Evolutionary conservation across 2,888 invertebrate genomes (phyloP).

Genomic region (Aspidapion aeneum): DNA sequence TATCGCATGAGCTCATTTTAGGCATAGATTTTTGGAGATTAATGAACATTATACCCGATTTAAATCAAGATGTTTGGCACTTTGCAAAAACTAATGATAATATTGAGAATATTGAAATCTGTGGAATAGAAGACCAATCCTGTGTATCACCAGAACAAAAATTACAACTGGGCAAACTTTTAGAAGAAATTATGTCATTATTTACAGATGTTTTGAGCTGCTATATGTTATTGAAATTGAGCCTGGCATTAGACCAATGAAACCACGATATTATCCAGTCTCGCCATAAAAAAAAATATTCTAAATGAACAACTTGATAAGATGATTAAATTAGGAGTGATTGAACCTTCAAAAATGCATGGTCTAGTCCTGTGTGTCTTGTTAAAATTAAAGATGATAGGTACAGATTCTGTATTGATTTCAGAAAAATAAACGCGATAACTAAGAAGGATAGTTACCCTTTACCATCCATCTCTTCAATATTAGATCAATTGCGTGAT

Average conservation of each 20-base stretch:
- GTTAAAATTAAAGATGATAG: constrained; percentile 10
- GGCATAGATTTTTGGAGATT: too few species aligned
- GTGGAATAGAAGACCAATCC: too few species aligned
- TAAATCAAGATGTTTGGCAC: too few species aligned
- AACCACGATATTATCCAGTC: constrained; percentile 10
- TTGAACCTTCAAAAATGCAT: constrained; percentile 16
- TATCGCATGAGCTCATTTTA: too few species aligned
- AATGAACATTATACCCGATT: too few species aligned
- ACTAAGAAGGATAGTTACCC: constrained; percentile 16
- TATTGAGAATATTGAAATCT: too few species aligned
- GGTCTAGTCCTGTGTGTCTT: constrained; percentile 13
- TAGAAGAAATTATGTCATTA: too few species aligned
- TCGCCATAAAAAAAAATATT: constrained; percentile 7
- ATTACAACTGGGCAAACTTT: too few species aligned
- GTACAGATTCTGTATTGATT: constrained; percentile 15
- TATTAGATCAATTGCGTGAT: constrained; percentile 11
- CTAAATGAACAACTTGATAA: constrained; percentile 4
- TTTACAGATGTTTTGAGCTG: too few species aligned
- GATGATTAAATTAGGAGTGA: constrained; percentile 9
- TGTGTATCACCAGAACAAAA: too few species aligned
- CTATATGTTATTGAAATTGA: neutral
- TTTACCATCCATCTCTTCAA: constrained; percentile 13
- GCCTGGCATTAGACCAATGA: constrained; percentile 4
- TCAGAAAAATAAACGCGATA: constrained; percentile 10
- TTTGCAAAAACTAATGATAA: too few species aligned